Evolutionary conservation across 2,797 vertebrate species (phyloP).

Genomic region (Mormyrus hasselquistii): DNA sequence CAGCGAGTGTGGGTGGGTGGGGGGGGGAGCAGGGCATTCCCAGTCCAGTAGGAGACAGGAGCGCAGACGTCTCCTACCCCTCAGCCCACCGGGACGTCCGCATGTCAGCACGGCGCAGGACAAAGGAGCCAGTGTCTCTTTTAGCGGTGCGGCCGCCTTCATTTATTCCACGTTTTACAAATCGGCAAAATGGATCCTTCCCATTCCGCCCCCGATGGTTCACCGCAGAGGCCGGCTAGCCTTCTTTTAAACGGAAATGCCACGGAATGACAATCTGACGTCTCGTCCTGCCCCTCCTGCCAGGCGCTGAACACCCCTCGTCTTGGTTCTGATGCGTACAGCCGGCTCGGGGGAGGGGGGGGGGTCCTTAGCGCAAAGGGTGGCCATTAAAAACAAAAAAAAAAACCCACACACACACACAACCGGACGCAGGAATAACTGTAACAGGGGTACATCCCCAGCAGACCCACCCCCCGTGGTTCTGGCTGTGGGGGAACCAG

Average conservation of each 20-base stretch:
- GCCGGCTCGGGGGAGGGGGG: background rate
- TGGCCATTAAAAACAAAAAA: no score
- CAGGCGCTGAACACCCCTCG: background rate
- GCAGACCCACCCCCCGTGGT: background rate
- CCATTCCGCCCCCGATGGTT: background rate
- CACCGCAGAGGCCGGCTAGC: background rate
- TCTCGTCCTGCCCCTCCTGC: background rate
- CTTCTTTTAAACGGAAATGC: background rate
- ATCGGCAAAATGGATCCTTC: background rate
- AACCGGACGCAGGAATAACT: background rate
- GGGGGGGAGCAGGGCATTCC: background rate
- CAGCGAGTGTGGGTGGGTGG: background rate
- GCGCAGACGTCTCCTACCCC: background rate
- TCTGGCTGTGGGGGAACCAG: slow-evolving; percentile 25
- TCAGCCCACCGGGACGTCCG: background rate
- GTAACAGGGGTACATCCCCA: background rate
- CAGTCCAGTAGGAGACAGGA: background rate
- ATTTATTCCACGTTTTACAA: background rate
- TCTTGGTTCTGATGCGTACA: background rate
- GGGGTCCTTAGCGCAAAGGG: background rate
- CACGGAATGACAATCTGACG: background rate
- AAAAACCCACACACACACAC: background rate
- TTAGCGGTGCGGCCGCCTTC: no score
- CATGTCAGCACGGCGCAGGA: background rate
- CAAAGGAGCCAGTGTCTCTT: background rate